Evolutionary conservation across 2,113 vertebrate species (phyloP), one percentile per base, ranked within the genome.

Genomic region (Larimichthys polyactis): DNA sequence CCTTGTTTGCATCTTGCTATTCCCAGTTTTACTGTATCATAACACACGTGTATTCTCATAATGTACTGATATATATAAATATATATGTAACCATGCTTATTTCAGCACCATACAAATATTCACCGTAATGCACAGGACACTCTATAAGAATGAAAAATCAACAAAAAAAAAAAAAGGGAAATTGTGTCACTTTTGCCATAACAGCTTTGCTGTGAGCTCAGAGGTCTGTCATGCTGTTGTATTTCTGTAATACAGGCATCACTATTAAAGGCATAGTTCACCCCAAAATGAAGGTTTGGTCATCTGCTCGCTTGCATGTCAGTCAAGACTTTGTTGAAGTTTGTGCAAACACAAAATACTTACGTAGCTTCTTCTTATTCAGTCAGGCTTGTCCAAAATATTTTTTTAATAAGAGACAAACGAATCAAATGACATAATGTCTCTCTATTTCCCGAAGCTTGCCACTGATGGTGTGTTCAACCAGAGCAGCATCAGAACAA

Each of bases 191-290:
- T 44, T 64, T 71, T 52, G 48, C 58, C 72, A 59, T 32, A 43
- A 52, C 65, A 75, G 74, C 69, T 66, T 69, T 66, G 62, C 71
- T 78, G 49, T 46, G 36, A 68, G 46, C 43, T 71, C 43, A 74
- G 74, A 73, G 20, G 68, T 83, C 58, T 44, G 54, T 59, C 44
- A 52, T 43, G 59, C n/a, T 58, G 71, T 64, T 74, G 40, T 52
- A 15, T 79, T 66, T 79, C 32, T 82, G 75, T 77, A 62, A 72
- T 36, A 77, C 55, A 51, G 51, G 48, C 82, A 40, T 71, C 49
- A 57, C 27, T 22, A 79, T 82, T 89, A 86, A 77, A 85, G 71
- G 59, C 73, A 49, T 49, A 87, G 75, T 90, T 90, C 75, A 66
- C 55, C 60, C 71, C 60, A 57, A 82, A 85, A 79, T 84, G 1